Conservation (phyloP, 2,113 vertebrate species). For the Melanerpes formicivorus region DNA sequence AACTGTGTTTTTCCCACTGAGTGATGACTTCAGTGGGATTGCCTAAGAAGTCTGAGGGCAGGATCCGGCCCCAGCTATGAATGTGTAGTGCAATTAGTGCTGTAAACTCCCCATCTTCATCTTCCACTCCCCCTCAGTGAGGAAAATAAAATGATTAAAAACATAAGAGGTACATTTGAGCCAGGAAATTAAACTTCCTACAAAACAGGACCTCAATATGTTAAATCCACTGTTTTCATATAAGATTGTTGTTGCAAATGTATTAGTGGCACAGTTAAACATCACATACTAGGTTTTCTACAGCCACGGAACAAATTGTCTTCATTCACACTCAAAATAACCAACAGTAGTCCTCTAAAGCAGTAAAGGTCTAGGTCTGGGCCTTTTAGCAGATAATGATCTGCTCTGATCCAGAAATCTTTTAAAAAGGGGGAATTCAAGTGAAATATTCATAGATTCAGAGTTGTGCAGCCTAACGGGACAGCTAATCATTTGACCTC, state of each 20-base stretch:
- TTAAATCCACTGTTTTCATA: background rate
- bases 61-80: constrained; percentile 30
- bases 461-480: background rate
- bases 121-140: background rate
- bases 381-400: constrained; percentile 8
- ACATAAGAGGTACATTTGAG: background rate
- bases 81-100: background rate
- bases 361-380: background rate
- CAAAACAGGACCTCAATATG: background rate
- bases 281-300: background rate
- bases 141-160: background rate
- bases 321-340: background rate
- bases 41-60: constrained; percentile 7
- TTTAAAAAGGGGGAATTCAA: constrained; percentile 11
- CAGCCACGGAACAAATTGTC: background rate
- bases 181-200: background rate
- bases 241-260: background rate
- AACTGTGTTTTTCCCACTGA: background rate
- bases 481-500: constrained; percentile 26
- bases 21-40: constrained; percentile 38
- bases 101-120: background rate
- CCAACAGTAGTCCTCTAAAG: background rate
- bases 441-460: background rate
- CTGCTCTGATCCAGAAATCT: constrained; percentile 18
- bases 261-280: background rate